Evolutionary conservation across 1,140 invertebrate species (phyloP), one percentile per base, ranked within the genome.

Genomic region (Tigriopus japonicus): DNA sequence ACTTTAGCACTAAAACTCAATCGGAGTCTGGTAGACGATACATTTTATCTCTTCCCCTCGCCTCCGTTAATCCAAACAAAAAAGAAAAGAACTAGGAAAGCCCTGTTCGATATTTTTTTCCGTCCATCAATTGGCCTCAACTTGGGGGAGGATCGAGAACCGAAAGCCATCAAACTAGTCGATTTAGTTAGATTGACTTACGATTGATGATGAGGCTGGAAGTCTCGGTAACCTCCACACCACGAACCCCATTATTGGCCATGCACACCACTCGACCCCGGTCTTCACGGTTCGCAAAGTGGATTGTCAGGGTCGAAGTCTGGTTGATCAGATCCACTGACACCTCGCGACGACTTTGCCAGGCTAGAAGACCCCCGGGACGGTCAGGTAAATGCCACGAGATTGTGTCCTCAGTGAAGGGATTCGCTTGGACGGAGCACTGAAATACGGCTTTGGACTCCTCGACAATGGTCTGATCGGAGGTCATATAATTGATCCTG

Each of bases 271-370:
- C 35, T 15, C n/a, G 35, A 23, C 52, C 52, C 6, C 19, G 21
- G 13, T 54, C 35, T 54, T 28, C 52, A 15, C 52, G 14, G 35
- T 54, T 21, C 1, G 52, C 52, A 54, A 21, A 23, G 13, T 23
- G 21, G 24, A 54, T 54, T 21, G 52, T 54, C n/a, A 54, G 21
- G n/a, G 52, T 54, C 17, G 52, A 54, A 28, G 52, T 54, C 21
- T 21, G 35, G 21, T 54, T 54, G 52, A 28, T 23, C 52, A 54
- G 5, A 28, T 54, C 19, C 21, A 28, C 14, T 5, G 21, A 23
- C 19, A 28, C 21, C 35, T 28, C n/a, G 5, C 12, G 5, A 14
- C 13, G 21, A 28, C 19, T 23, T 21, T 6, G 19, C 28, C 28
- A 35, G 5, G 14, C 35, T 5, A 54, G 24, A 21, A 54, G 52